phyloP scores from a whole-genome alignment of 2,888 invertebrate genomes.

The Eudasyphora cyanicolor region DNA sequence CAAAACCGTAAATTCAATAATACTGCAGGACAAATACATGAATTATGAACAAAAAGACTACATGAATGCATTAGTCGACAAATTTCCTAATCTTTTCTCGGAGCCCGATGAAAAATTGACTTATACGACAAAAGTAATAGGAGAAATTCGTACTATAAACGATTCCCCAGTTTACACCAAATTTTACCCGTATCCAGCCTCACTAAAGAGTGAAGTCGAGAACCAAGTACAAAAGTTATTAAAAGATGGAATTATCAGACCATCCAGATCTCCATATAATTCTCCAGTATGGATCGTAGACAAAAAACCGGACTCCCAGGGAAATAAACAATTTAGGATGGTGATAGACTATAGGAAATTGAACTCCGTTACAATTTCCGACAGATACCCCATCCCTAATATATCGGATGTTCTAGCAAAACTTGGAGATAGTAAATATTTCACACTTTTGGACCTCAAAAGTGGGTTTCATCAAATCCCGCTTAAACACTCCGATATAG shows the following conservation, averaged over 20 bases:
- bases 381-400: conserved; percentile 25
- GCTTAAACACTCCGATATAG: conserved; percentile 16
- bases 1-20: conserved; percentile 23
- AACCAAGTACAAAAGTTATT: neutral
- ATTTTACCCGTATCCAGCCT: conserved; percentile 36
- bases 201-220: conserved; percentile 12
- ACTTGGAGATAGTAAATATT: conserved; percentile 7
- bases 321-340: conserved; percentile 36
- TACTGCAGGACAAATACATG: conserved; percentile 19
- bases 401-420: conserved; percentile 34
- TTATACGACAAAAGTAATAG: conserved; percentile 32
- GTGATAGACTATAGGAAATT: conserved; percentile 55
- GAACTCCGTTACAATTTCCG: conserved; percentile 24
- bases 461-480: conserved; percentile 47
- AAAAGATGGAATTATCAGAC: conserved; percentile 6
- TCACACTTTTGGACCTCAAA: conserved; percentile 25
- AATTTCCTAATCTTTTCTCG: conserved; percentile 42
- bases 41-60: neutral
- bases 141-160: conserved; percentile 40
- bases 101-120: conserved; percentile 39
- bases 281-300: conserved; percentile 44
- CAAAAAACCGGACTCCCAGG: conserved; percentile 40
- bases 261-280: conserved; percentile 49
- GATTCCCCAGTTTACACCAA: conserved; percentile 40
- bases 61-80: conserved; percentile 2